These are phyloP conservation scores for Chloroclystis v-ata DNA, from an alignment of 2,888 invertebrate species.

Conservation along the genomic window DNA sequence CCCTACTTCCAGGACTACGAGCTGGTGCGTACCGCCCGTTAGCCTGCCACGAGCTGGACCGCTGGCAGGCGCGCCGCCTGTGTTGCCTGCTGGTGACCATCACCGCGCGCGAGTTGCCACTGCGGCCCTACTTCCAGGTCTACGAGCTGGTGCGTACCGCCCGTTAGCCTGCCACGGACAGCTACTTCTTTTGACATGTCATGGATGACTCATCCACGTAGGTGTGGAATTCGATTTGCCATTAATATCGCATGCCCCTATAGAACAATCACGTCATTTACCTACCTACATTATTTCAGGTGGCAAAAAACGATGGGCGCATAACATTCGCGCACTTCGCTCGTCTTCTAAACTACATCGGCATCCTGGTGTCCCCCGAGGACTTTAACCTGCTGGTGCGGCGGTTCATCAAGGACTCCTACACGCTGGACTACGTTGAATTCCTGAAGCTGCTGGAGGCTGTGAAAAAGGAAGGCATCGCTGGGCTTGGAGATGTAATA, in stretches of 20 bases:
- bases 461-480: slow-evolving; percentile 77
- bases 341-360: slow-evolving; percentile 84
- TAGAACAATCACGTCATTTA: background rate
- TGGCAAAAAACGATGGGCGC: slow-evolving; percentile 85
- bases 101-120: slow-evolving; percentile 81
- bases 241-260: no score
- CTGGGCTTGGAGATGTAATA: slow-evolving; percentile 74
- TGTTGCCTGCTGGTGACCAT: slow-evolving; percentile 84
- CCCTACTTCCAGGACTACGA: slow-evolving; percentile 88
- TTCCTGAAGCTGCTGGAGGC: slow-evolving; percentile 84
- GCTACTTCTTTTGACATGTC: no score
- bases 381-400: slow-evolving; percentile 86
- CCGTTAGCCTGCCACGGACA: no score
- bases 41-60: no score
- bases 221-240: no score
- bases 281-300: slow-evolving; percentile 71
- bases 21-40: slow-evolving; percentile 77
- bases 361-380: slow-evolving; percentile 82
- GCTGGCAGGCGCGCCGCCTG: background rate
- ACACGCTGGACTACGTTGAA: slow-evolving; percentile 87
- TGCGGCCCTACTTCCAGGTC: slow-evolving; percentile 86
- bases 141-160: slow-evolving; percentile 82
- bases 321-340: slow-evolving; percentile 88
- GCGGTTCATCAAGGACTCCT: slow-evolving; percentile 85
- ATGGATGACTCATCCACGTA: no score